Base-by-base conservation (phyloP, 2,113 vertebrate genomes). In the Gymnobelideus leadbeateri region DNA sequence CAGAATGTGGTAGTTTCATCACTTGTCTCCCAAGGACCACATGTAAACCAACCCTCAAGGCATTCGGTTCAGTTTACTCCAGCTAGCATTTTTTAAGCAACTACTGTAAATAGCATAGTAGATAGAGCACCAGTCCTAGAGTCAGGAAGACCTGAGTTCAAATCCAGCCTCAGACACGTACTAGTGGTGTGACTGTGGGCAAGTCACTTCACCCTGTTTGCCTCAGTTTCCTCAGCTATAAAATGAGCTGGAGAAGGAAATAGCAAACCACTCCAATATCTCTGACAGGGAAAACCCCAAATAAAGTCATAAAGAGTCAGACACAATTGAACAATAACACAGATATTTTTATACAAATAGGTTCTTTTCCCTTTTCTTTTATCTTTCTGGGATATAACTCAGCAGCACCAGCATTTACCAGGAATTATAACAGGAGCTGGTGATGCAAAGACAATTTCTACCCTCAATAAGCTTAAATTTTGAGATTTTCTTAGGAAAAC, bases 21-120 rank as follows among this genome's bases (percentile, higher is more conserved):
- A 84, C 68, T 84, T 84, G 19, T 9, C n/a, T 84, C 37, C 26
- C 37, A 4, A 43, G 68, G 68, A 84, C n/a, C 37, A 43, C 68
- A 84, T n/a, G 68, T 84, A 21, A 21, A 68, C 31, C 61, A 43
- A 21, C 89, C 49, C 3, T 94, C 49, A 93, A 51, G 28, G 96
- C 93, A 1, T 91, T 93, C 50, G 2, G n/a, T 84, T 95, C 51
- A 90, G 16, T 26, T 89, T 52, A 25, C 1, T 43, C 3, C 46
- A 91, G 10, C 53, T 77, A 91, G 54, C 12, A n/a, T 91, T 90
- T 92, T 43, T 57, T 97, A 93, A 89, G 10, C 31, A 92, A 84
- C 19, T 51, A 14, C 49, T 55, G 1, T 91, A 94, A 47, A 28
- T 89, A 10, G 7, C 37, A 95, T 12, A 68, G 61, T 68, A 37